Evolutionary conservation across 2,888 invertebrate genomes (phyloP).

Genomic region (Acleris literana): DNA sequence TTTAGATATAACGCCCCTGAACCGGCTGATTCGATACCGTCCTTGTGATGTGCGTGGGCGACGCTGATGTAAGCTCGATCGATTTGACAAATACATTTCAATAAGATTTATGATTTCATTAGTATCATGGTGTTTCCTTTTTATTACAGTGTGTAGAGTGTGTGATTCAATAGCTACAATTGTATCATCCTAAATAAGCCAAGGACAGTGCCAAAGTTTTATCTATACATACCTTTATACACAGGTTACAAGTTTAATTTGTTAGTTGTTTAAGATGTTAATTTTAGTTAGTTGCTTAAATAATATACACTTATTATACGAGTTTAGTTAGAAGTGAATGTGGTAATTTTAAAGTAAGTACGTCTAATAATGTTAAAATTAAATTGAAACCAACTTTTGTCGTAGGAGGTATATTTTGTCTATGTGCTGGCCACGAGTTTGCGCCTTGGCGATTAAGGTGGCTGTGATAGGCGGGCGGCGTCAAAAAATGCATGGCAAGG

Average conservation of each 20-base stretch:
- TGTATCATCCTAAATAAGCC: slow-evolving; percentile 15
- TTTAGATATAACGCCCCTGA: neutral
- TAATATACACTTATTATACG: neutral
- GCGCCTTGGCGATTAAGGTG: too few relatives aligned
- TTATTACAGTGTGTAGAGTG: slow-evolving; percentile 1
- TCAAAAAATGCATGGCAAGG: too few relatives aligned
- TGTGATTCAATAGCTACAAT: neutral
- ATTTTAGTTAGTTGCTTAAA: slow-evolving; percentile 19
- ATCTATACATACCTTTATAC: slow-evolving; percentile 30
- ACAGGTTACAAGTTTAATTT: slow-evolving; percentile 20
- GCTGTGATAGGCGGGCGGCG: too few relatives aligned
- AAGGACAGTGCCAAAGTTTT: slow-evolving; percentile 26
- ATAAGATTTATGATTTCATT: neutral
- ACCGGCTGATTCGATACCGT: slow-evolving; percentile 25
- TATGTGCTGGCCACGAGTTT: neutral
- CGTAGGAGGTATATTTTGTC: slow-evolving; percentile 25
- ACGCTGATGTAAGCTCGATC: slow-evolving; percentile 2
- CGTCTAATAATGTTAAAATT: slow-evolving; percentile 6
- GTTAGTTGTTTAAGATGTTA: slow-evolving; percentile 23
- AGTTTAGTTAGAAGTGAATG: slow-evolving; percentile 14
- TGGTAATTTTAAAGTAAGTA: slow-evolving; percentile 19
- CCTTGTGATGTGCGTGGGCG: slow-evolving; percentile 12
- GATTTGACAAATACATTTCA: neutral
- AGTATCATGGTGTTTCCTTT: neutral
- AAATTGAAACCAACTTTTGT: slow-evolving; percentile 19